Conservation (phyloP, 1,140 invertebrate species). For the Phymorhynchus buccinoides region DNA sequence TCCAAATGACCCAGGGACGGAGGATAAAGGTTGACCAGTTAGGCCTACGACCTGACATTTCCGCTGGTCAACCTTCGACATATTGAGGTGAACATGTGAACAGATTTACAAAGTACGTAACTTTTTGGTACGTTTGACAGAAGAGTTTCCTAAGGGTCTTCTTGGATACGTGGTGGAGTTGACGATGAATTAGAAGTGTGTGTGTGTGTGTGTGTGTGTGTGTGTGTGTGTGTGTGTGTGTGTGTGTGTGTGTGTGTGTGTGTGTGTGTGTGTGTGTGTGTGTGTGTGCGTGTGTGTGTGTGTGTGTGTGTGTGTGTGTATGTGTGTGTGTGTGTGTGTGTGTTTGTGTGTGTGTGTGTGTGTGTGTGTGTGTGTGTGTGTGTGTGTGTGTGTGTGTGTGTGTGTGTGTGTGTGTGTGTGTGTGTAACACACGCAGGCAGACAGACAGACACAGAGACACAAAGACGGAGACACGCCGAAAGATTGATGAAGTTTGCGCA, state of each 20-base stretch:
- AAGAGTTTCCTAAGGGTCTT: not conserved
- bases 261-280: not conserved
- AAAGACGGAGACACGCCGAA: not conserved
- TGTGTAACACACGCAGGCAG: too few species aligned
- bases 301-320: conserved; percentile 6
- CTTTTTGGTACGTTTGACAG: too few species aligned
- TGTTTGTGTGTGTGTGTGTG: not conserved
- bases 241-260: not conserved
- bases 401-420: too few species aligned
- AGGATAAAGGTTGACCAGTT: too few species aligned
- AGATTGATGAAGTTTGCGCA: not conserved
- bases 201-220: not conserved
- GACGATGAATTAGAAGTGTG: not conserved
- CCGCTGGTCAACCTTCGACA: not conserved
- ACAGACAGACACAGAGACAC: not conserved
- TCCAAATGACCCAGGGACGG: too few species aligned
- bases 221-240: conserved; percentile 2
- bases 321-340: conserved; percentile 5
- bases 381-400: not conserved
- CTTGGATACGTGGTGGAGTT: not conserved
- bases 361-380: not conserved
- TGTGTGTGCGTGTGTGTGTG: conserved; percentile 7
- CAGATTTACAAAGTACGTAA: too few species aligned
- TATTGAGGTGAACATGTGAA: not conserved
- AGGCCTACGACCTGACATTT: too few species aligned